A percentile compares a stretch with the other conserved stretches of the same genome.
Conservation (phyloP, 64 coral and sea anemone species). For the Montipora capricornis region DNA sequence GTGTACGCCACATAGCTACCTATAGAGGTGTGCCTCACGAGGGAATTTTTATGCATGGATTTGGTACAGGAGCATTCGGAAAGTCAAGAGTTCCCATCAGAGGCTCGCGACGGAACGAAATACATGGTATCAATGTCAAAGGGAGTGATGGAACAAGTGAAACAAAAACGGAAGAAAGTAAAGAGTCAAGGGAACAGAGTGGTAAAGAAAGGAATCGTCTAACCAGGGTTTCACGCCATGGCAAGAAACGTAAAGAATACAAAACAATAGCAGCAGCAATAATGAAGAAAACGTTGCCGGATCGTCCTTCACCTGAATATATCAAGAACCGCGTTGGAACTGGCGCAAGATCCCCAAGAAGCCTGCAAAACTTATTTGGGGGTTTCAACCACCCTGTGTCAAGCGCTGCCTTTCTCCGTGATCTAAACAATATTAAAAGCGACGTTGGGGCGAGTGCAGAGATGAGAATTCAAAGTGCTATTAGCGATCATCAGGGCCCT, state of each 20-base stretch:
- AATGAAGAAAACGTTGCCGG: conserved; percentile 34
- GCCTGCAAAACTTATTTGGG: background rate
- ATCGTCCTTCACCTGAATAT: conserved; percentile 25
- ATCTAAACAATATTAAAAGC: background rate
- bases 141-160: background rate
- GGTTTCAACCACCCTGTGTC: background rate
- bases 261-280: conserved; percentile 40
- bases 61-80: conserved; percentile 76
- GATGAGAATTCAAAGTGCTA: background rate
- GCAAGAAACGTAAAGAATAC: background rate
- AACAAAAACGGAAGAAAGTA: conserved; percentile 9
- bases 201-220: background rate
- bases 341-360: conserved; percentile 62
- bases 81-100: conserved; percentile 56
- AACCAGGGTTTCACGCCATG: background rate
- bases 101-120: conserved; percentile 59
- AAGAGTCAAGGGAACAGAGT: background rate
- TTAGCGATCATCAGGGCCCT: background rate
- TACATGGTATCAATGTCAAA: conserved; percentile 12
- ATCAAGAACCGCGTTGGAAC: conserved; percentile 67
- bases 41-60: conserved; percentile 87
- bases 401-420: background rate
- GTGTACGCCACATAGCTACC: conserved; percentile 62
- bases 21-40: conserved; percentile 90
- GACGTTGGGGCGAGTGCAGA: background rate